phyloP scores from a whole-genome alignment of 2,797 vertebrate genomes.

The Malurus splendens region DNA sequence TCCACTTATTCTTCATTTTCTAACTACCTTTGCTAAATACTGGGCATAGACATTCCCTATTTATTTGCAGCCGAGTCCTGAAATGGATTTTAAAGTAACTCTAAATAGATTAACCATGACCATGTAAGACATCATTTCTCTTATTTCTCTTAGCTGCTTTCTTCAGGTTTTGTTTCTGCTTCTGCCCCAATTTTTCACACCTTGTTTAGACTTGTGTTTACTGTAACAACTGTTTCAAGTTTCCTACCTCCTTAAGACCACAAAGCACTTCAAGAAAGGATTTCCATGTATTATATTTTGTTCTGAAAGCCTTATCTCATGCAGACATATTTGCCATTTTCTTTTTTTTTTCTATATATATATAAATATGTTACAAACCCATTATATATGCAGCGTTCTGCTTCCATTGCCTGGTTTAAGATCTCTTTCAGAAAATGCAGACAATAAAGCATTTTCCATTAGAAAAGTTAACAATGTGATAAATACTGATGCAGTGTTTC shows the following conservation, averaged over 20 bases:
- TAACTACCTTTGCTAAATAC: background rate
- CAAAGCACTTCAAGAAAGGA: slow-evolving; percentile 70
- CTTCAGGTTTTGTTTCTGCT: slow-evolving; percentile 8
- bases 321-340: slow-evolving; percentile 69
- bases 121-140: slow-evolving; percentile 1
- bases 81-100: background rate
- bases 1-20: background rate
- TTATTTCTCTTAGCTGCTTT: slow-evolving; percentile 1
- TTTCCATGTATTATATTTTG: slow-evolving; percentile 75
- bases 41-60: background rate
- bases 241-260: slow-evolving; percentile 66
- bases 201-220: slow-evolving; percentile 67
- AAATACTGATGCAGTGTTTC: slow-evolving; percentile 57
- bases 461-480: slow-evolving; percentile 45
- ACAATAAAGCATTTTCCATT: slow-evolving; percentile 48
- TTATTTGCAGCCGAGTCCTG: background rate
- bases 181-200: slow-evolving; percentile 49
- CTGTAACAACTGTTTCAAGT: slow-evolving; percentile 58
- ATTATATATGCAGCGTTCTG: slow-evolving; percentile 19
- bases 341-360: background rate
- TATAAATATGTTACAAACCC: slow-evolving; percentile 31
- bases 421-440: slow-evolving; percentile 50
- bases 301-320: slow-evolving; percentile 72
- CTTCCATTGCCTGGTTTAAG: slow-evolving; percentile 40
- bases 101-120: slow-evolving; percentile 24